Percentiles rank a stretch among this genome's conserved stretches.
These are phyloP conservation scores for Tetramorium parvispinum DNA, from an alignment of 1,140 invertebrate species.

Conservation along the genomic window DNA sequence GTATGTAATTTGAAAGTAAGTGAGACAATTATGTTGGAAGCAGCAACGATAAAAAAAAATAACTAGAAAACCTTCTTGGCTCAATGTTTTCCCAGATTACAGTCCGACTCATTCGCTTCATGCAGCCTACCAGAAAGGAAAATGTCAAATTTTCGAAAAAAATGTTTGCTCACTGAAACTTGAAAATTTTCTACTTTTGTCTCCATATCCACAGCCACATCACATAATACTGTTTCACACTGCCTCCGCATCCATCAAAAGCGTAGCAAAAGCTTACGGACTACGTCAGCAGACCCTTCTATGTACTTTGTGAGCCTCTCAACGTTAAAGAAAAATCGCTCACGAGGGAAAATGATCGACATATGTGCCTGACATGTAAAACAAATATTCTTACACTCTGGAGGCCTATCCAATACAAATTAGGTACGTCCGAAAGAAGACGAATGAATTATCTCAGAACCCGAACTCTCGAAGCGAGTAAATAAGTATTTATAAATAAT, in stretches of 20 bases:
- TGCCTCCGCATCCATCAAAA: constrained; percentile 8
- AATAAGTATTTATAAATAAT: not conserved
- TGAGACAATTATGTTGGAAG: not conserved
- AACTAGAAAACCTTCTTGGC: not conserved
- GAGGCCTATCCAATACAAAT: not conserved
- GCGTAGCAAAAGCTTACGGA: not conserved
- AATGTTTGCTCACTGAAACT: not conserved
- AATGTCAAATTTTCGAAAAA: constrained; percentile 3
- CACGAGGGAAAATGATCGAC: constrained; percentile 8
- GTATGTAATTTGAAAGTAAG: constrained; percentile 32
- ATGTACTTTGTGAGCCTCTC: not conserved
- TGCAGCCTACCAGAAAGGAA: not conserved
- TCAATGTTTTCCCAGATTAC: not conserved
- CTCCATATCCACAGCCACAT: not conserved
- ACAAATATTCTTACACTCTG: not conserved
- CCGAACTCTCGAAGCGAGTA: not conserved
- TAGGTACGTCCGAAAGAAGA: not conserved
- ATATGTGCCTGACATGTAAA: not conserved
- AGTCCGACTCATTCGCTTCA: not conserved
- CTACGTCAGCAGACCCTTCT: not conserved
- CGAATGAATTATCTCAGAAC: not conserved
- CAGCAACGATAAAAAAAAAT: not conserved
- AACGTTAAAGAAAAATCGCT: not conserved
- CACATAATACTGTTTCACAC: constrained; percentile 18
- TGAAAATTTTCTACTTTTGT: constrained; percentile 14